Evolutionary conservation across 30 jellyfish, hydroid and myxozoan species (phyloP).

Genomic region (Chrysaora quinquecirrha): DNA sequence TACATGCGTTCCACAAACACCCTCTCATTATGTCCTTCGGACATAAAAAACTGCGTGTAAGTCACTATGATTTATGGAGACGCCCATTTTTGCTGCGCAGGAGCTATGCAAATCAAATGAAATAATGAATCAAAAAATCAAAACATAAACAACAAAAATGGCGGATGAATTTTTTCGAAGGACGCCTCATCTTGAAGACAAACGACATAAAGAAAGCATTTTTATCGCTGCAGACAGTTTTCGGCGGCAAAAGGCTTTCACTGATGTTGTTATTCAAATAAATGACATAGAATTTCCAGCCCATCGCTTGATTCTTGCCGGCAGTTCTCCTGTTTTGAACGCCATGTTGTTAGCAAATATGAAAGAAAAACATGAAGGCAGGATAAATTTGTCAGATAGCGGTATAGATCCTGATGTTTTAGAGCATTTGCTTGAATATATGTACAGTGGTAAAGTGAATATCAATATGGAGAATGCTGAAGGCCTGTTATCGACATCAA

Average conservation of each 20-base stretch:
- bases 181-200: constrained; percentile 22
- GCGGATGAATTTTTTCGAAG: not conserved
- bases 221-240: constrained; percentile 21
- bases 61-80: too few species aligned
- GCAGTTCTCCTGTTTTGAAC: constrained; percentile 86
- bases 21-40: too few species aligned
- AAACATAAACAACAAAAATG: constrained; percentile 6
- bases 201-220: constrained; percentile 48
- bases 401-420: constrained; percentile 42
- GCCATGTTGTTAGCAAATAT: constrained; percentile 84
- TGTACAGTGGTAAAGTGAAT: constrained; percentile 80
- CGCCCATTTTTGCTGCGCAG: too few species aligned
- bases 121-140: too few species aligned
- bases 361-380: constrained; percentile 86
- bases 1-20: too few species aligned
- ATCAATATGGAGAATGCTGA: constrained; percentile 69
- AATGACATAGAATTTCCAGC: constrained; percentile 47
- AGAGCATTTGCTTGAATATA: constrained; percentile 66
- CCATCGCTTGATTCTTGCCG: constrained; percentile 84
- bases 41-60: too few species aligned
- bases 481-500: constrained; percentile 68
- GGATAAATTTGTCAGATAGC: constrained; percentile 62
- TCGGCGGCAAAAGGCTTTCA: constrained; percentile 50
- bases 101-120: too few species aligned
- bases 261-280: constrained; percentile 72